Percentiles rank a stretch among this genome's conserved stretches.
Evolutionary conservation across 2,113 vertebrate species (phyloP).

Genomic region (Egretta garzetta): DNA sequence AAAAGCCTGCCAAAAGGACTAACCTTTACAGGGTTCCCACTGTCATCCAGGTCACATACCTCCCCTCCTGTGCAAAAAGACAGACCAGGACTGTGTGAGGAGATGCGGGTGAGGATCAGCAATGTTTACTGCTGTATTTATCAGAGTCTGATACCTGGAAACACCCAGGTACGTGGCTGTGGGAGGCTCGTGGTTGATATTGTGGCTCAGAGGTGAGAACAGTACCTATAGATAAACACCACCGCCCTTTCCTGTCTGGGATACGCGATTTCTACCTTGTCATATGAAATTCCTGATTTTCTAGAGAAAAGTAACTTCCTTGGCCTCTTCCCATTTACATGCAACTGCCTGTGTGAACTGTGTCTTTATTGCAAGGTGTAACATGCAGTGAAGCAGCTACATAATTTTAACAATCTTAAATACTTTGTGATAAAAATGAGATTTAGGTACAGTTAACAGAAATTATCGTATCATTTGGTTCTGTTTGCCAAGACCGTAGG

Average conservation of each 20-base stretch:
- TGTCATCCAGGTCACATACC: neutral
- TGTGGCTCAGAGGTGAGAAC: neutral
- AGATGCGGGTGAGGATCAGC: neutral
- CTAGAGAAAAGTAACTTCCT: neutral
- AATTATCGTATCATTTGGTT: neutral
- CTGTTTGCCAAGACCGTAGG: neutral
- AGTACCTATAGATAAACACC: neutral
- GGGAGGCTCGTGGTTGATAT: rapidly evolving
- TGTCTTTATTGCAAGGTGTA: neutral
- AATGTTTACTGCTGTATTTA: neutral
- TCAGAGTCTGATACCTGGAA: neutral
- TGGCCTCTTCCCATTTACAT: neutral
- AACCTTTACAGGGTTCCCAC: neutral
- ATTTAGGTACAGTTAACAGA: neutral
- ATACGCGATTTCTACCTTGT: neutral
- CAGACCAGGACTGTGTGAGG: neutral
- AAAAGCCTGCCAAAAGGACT: neutral
- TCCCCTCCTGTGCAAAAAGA: neutral
- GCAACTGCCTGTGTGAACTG: neutral
- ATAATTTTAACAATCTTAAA: neutral
- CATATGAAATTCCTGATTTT: neutral
- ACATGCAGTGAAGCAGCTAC: neutral
- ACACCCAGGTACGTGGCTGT: neutral
- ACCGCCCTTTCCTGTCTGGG: neutral
- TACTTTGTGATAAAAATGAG: neutral